phyloP scores from a whole-genome alignment of 2,113 vertebrate species.

The Bucco capensis region DNA sequence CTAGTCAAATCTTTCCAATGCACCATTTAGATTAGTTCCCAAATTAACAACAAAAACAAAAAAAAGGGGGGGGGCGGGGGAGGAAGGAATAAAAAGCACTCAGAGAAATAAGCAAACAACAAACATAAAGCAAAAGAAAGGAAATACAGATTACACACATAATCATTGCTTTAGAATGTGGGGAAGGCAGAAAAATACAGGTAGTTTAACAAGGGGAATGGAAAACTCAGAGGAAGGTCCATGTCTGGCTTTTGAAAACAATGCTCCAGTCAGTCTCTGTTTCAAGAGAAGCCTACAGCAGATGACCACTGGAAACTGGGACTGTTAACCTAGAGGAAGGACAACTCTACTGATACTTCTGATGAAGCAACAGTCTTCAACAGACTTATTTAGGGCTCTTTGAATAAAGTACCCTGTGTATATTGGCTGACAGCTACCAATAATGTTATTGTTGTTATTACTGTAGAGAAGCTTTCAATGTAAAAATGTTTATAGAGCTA shows the following conservation, averaged over 20 bases:
- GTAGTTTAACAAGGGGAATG: not conserved
- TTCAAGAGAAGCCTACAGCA: not conserved
- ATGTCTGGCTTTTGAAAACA: not conserved
- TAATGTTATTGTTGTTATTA: constrained; percentile 15
- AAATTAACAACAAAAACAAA: not conserved
- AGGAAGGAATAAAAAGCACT: not conserved
- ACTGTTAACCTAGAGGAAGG: not conserved
- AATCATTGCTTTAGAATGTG: not conserved
- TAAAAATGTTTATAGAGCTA: constrained; percentile 22
- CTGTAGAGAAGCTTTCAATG: not conserved
- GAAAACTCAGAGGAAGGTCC: not conserved
- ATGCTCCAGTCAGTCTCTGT: not conserved
- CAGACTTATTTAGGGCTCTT: not conserved
- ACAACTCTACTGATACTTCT: not conserved
- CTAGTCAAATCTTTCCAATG: not conserved
- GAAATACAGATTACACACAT: rapidly evolving
- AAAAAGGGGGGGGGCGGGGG: too few species aligned
- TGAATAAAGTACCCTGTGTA: not conserved
- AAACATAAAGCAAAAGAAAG: not conserved
- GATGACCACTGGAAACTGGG: not conserved
- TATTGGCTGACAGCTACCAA: not conserved
- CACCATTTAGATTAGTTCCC: not conserved
- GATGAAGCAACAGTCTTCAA: not conserved
- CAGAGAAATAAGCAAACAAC: not conserved
- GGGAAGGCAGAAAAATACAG: not conserved